These are phyloP conservation scores for Myanophis thanlyinensis DNA, from an alignment of 2,113 vertebrate genomes.

Conservation along the genomic window DNA sequence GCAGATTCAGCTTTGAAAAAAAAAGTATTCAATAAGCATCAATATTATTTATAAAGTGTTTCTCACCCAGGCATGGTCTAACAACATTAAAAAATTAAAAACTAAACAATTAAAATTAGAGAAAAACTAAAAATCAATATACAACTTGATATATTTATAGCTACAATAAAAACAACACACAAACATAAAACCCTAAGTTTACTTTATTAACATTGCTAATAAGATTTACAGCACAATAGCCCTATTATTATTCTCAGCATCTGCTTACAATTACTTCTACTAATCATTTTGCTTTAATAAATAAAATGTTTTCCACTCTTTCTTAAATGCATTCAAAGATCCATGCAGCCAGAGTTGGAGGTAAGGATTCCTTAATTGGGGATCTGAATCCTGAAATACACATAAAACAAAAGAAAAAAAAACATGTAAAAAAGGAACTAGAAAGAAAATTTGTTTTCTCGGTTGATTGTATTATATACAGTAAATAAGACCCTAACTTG, in stretches of 20 bases:
- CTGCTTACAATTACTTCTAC: background rate
- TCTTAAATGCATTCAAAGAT: background rate
- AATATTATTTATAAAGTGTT: background rate
- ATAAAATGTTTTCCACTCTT: background rate
- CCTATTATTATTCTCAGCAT: background rate
- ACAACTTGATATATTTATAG: background rate
- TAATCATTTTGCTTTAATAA: background rate
- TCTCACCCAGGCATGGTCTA: background rate
- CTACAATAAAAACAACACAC: background rate
- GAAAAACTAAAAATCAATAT: background rate
- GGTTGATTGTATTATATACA: background rate
- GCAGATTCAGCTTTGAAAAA: background rate
- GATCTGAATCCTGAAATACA: background rate
- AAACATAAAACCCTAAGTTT: background rate
- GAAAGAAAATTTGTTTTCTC: background rate
- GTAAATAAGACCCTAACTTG: background rate
- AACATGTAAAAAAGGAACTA: background rate
- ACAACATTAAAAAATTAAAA: background rate
- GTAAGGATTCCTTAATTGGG: background rate
- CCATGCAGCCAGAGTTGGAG: background rate
- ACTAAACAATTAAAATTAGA: background rate
- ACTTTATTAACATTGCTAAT: background rate
- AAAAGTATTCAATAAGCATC: background rate
- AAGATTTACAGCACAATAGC: background rate
- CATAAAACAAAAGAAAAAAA: background rate